Percentiles rank a stretch among this genome's conserved stretches.
phyloP scores from a whole-genome alignment of 2,113 vertebrate species.

The Copsychus sechellarum region DNA sequence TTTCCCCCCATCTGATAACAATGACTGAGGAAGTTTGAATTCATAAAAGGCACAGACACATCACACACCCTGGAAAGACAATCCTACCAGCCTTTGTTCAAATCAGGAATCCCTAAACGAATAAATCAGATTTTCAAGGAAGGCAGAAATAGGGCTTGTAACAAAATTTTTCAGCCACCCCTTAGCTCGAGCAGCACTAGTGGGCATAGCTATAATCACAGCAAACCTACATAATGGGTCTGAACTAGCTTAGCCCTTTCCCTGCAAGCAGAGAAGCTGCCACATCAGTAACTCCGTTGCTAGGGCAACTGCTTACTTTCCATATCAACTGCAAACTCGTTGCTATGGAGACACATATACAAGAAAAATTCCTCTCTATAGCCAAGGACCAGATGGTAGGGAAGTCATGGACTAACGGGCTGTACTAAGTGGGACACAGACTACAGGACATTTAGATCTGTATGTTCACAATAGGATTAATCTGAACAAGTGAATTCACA shows the following conservation, averaged over 20 bases:
- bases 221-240: slow-evolving; percentile 43
- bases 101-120: slow-evolving; percentile 6
- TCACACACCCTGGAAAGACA: background rate
- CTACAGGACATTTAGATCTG: slow-evolving; percentile 36
- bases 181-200: slow-evolving; percentile 23
- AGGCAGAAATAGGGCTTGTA: background rate
- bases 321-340: slow-evolving; percentile 92
- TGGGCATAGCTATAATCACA: slow-evolving; percentile 40
- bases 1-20: background rate
- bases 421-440: slow-evolving; percentile 60
- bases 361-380: slow-evolving; percentile 89
- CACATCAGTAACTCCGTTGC: slow-evolving; percentile 94
- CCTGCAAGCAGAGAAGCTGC: slow-evolving; percentile 74
- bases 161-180: background rate
- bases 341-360: slow-evolving; percentile 93
- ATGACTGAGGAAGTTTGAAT: background rate
- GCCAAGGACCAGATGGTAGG: slow-evolving; percentile 91
- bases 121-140: background rate
- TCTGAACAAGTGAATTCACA: slow-evolving; percentile 41
- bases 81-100: slow-evolving; percentile 27
- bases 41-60: background rate
- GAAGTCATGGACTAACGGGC: slow-evolving; percentile 75
- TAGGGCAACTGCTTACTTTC: slow-evolving; percentile 95
- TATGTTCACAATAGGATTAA: background rate
- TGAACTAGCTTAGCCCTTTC: slow-evolving; percentile 70